Percentiles rank a stretch among this genome's conserved stretches.
Evolutionary conservation across 2,113 vertebrate genomes (phyloP).

Genomic region (Noctilio leporinus): DNA sequence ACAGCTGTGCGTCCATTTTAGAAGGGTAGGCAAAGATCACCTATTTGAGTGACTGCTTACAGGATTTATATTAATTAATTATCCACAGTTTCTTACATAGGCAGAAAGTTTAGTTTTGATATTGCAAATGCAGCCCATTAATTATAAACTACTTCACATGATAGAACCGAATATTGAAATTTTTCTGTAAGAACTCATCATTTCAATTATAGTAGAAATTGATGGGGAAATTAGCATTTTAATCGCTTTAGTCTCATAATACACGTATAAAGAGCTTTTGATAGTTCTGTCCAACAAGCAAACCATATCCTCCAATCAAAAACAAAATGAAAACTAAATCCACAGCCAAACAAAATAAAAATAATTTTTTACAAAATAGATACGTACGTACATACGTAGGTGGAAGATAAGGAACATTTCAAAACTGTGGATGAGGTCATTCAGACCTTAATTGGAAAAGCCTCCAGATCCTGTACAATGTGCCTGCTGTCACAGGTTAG

Average conservation of each 20-base stretch:
- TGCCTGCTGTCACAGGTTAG: not conserved
- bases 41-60: not conserved
- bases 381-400: not conserved
- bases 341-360: slow-evolving; percentile 19
- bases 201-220: not conserved
- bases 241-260: not conserved
- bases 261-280: not conserved
- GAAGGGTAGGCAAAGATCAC: not conserved
- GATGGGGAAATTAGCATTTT: not conserved
- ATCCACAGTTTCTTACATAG: not conserved
- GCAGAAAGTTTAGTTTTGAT: not conserved
- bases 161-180: not conserved
- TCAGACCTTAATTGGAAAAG: not conserved
- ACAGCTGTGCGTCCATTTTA: not conserved
- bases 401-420: not conserved
- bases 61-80: not conserved
- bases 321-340: not conserved
- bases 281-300: not conserved
- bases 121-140: not conserved
- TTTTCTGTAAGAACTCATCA: not conserved
- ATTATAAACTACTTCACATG: not conserved
- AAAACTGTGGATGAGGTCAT: not conserved
- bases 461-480: not conserved
- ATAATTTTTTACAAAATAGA: not conserved
- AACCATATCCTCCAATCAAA: not conserved